These are phyloP conservation scores for Tragelaphus imberbis DNA, from an alignment of 2,113 vertebrate genomes.

Conservation along the genomic window DNA sequence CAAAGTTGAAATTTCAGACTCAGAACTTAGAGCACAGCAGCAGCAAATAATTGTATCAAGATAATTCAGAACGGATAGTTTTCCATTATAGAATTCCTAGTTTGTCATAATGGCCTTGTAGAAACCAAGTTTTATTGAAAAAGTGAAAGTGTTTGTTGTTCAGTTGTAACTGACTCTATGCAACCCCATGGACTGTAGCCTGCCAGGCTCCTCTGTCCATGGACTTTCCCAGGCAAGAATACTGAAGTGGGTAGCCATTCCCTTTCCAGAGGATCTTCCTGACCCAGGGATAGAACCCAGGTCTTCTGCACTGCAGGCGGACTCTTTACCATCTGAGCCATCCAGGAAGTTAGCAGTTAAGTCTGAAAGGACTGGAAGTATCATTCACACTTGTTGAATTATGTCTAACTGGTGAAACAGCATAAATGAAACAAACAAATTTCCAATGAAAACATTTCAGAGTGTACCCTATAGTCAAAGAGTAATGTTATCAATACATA, in stretches of 20 bases:
- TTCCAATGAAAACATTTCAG: constrained; percentile 37
- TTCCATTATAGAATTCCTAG: constrained; percentile 43
- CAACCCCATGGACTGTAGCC: not conserved
- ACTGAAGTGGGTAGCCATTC: not conserved
- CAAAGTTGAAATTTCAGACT: constrained; percentile 71
- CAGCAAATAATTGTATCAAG: constrained; percentile 61
- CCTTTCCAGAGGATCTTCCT: not conserved
- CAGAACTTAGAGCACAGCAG: constrained; percentile 69
- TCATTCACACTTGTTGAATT: constrained; percentile 11
- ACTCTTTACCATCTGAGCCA: not conserved
- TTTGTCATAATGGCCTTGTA: not conserved
- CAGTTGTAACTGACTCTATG: not conserved
- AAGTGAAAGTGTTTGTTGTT: not conserved
- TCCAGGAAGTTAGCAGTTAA: not conserved
- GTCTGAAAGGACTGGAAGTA: not conserved
- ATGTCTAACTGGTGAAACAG: constrained; percentile 40
- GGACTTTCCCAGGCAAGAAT: not conserved
- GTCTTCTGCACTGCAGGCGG: not conserved
- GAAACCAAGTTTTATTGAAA: constrained; percentile 10
- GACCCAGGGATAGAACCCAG: not conserved
- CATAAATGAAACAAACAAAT: constrained; percentile 51
- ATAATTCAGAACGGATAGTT: constrained; percentile 56
- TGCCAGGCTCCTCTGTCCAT: not conserved
- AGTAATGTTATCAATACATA: constrained; percentile 9
- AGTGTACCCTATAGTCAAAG: not conserved